These are phyloP conservation scores for Rhizoglyphus robini DNA, from an alignment of 1,140 invertebrate species.

Conservation along the genomic window DNA sequence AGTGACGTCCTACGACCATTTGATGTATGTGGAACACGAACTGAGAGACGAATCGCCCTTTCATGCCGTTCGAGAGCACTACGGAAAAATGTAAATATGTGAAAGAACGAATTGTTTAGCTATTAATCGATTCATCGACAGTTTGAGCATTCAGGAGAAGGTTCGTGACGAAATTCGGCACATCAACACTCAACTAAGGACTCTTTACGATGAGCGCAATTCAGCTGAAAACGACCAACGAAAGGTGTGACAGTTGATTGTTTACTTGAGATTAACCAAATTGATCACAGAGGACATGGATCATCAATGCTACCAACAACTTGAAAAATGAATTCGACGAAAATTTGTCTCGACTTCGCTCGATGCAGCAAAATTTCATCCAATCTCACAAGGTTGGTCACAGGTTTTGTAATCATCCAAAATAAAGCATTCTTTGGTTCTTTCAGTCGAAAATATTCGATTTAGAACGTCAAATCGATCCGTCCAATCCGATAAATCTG, in stretches of 20 bases:
- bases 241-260: not conserved
- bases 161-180: not conserved
- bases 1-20: conserved; percentile 1
- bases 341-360: not conserved
- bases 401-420: too few species aligned
- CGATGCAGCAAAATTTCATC: conserved; percentile 5
- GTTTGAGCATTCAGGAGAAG: not conserved
- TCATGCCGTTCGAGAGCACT: not conserved
- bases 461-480: conserved; percentile 7
- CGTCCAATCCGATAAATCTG: not conserved
- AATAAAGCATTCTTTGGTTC: too few species aligned
- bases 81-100: not conserved
- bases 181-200: conserved; percentile 1
- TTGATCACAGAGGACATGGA: not conserved
- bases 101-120: not conserved
- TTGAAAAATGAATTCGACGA: not conserved
- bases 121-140: not conserved
- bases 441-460: conserved; percentile 6
- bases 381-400: not conserved
- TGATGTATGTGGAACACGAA: not conserved
- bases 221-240: not conserved
- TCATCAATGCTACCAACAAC: not conserved
- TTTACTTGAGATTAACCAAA: conserved; percentile 2
- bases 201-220: not conserved
- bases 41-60: not conserved